Conservation (phyloP, 2,113 vertebrate genomes). For the Dicrurus megarhynchus region DNA sequence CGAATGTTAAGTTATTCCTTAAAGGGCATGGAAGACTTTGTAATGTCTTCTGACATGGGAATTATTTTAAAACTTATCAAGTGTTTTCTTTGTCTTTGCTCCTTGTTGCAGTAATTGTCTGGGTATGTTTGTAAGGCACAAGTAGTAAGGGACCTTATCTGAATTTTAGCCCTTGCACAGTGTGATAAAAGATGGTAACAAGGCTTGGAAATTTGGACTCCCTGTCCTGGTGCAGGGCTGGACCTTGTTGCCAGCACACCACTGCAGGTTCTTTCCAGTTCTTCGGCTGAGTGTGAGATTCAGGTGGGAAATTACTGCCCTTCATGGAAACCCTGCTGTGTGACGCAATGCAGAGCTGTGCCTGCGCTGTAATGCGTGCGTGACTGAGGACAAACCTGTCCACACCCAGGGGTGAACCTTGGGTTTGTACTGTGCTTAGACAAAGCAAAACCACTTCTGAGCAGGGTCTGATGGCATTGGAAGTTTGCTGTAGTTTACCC, state of each 20-base stretch:
- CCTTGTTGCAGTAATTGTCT: background rate
- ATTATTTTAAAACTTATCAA: background rate
- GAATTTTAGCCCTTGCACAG: background rate
- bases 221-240: background rate
- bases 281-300: background rate
- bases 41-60: background rate
- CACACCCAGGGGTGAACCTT: background rate
- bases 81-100: background rate
- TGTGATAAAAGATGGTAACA: background rate
- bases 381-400: background rate
- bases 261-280: background rate
- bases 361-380: accelerated
- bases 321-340: accelerated
- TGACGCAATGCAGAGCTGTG: background rate
- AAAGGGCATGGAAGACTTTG: background rate
- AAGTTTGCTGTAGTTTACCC: background rate
- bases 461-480: background rate
- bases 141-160: background rate
- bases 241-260: background rate
- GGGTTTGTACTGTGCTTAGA: accelerated
- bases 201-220: background rate
- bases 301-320: background rate
- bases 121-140: background rate
- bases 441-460: background rate
- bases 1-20: background rate